phyloP scores from a whole-genome alignment of 2,113 vertebrate species.

The Varanus salvator region DNA sequence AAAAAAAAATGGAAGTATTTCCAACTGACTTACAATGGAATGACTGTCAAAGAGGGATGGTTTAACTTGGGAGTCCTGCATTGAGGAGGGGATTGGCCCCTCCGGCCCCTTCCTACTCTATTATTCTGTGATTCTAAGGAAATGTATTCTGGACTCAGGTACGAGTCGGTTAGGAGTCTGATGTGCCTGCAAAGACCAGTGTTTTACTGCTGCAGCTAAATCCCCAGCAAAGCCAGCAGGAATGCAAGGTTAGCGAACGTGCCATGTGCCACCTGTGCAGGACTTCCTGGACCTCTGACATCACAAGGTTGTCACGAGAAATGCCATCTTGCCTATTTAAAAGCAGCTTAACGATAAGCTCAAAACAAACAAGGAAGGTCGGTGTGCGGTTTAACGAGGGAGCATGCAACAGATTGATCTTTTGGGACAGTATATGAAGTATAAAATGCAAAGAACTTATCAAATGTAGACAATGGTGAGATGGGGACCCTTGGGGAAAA shows the following conservation, averaged over 20 bases:
- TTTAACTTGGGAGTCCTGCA: too few species aligned
- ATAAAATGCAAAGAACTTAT: neutral
- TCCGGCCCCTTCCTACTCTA: too few species aligned
- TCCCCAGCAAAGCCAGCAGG: neutral
- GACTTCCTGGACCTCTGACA: neutral
- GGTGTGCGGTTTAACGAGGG: neutral
- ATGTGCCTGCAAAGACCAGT: neutral
- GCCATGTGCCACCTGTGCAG: neutral
- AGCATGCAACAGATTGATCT: neutral
- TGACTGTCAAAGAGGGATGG: too few species aligned
- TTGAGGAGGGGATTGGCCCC: too few species aligned
- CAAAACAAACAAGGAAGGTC: neutral
- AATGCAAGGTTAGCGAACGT: slow-evolving; percentile 2
- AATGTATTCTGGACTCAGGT: neutral
- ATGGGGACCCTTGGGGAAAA: neutral
- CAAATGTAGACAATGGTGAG: neutral
- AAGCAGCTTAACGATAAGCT: slow-evolving; percentile 12
- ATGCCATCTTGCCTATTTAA: slow-evolving; percentile 1
- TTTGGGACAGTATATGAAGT: neutral
- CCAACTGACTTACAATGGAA: neutral
- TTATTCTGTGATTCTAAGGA: neutral
- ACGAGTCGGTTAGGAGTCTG: neutral
- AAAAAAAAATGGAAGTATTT: neutral
- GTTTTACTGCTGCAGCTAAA: slow-evolving; percentile 2
- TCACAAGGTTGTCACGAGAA: slow-evolving; percentile 7